Base-by-base conservation (phyloP, 30 jellyfish, hydroid and myxozoan genomes). In the Mastigias papua region DNA sequence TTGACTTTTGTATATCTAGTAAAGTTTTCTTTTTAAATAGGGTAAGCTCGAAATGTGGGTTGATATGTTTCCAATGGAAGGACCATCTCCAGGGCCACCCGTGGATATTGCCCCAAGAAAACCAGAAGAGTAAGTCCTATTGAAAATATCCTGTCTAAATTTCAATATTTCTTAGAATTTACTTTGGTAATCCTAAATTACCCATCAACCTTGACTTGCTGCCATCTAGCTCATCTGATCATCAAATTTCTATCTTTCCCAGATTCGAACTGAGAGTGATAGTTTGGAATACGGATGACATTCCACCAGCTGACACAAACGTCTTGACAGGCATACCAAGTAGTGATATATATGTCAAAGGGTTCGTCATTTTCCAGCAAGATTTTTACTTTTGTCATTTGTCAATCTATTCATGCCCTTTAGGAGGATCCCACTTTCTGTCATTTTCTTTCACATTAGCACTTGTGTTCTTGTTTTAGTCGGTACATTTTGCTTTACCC, bases 211-310 rank as follows among this genome's bases (percentile, higher is more conserved):
- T n/a, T n/a, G n/a, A n/a, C n/a, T n/a, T n/a, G n/a, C n/a, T n/a
- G n/a, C n/a, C n/a, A n/a, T n/a, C n/a, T 42, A 15, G 54, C 54
- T 42, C 54, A 8, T 42, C 54, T 42, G 7, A 42, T 42, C 13
- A 15, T 42, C 54, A 42, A 42, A 42, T 42, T 42, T 42, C 54
- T 57, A 58, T 10, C 9, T 42, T 65, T 68, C 32, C 67, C 63
- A 90, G 97, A 48, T 90, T 80, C 66, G 98, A 95, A 82, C 96
- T 95, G 21, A 96, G 99, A 20, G 94, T 95, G 22, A 95, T 95
- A 34, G 89, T 95, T 25, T 91, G 97, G 97, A 95, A 92, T 66
- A 92, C 98, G 2, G 91, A 78, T 50, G 89, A 91, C 62, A 98
- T 95, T 26, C 97, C 96, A n/a, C 87, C 89, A 30, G 84, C 88